Evolutionary conservation across 2,797 vertebrate species (phyloP).

Genomic region (Synaphobranchus kaupii): DNA sequence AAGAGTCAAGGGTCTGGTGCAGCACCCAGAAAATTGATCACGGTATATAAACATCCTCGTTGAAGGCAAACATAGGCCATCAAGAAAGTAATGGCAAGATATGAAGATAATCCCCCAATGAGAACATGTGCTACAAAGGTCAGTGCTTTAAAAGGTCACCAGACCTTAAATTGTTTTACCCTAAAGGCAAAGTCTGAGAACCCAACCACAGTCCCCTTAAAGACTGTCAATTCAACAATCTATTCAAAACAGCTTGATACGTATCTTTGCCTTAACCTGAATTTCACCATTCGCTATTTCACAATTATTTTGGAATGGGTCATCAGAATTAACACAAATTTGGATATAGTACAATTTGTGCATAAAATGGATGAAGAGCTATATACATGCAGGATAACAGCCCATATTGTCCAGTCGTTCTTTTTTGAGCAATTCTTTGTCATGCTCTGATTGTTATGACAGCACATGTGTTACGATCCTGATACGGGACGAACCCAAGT

Average conservation of each 20-base stretch:
- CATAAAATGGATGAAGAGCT: constrained; percentile 33
- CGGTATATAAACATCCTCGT: not conserved
- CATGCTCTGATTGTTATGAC: constrained; percentile 42
- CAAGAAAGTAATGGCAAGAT: not conserved
- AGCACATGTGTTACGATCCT: no score
- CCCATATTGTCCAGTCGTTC: not conserved
- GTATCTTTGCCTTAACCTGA: not conserved
- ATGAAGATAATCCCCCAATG: not conserved
- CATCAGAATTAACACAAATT: constrained; percentile 7
- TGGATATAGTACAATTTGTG: no score
- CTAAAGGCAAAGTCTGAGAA: not conserved
- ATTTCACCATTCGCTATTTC: not conserved
- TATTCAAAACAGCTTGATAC: not conserved
- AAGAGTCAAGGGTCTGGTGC: not conserved
- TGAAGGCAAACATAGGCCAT: constrained; percentile 19
- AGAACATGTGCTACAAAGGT: constrained; percentile 1
- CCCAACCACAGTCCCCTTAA: not conserved
- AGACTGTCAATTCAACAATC: constrained; percentile 23
- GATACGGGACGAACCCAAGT: no score
- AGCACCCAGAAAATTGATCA: constrained; percentile 13
- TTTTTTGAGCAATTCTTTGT: constrained; percentile 29
- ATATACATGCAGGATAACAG: constrained; percentile 23
- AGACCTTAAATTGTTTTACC: not conserved
- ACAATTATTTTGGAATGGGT: not conserved
- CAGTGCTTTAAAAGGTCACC: not conserved